Base-by-base conservation (phyloP, 2,888 invertebrate genomes). In the Smittia aterrima region DNA sequence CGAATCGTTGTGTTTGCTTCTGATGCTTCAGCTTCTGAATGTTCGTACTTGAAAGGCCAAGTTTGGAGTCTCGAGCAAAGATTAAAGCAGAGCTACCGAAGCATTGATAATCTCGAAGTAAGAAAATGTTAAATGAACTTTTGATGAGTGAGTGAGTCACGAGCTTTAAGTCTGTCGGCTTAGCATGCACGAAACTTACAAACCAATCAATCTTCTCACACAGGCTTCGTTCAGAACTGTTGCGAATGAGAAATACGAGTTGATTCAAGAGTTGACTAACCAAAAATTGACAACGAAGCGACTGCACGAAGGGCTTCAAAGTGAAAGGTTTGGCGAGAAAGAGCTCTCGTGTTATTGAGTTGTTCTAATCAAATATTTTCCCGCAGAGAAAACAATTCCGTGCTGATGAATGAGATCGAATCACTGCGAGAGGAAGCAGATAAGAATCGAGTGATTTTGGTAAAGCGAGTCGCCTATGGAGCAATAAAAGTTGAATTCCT, bases 21-120 rank as follows among this genome's bases (percentile, higher is more conserved):
- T n/a, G n/a, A n/a, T n/a, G n/a, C n/a, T n/a, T n/a, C 79, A 1
- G 80, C 80, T 2, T 78, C 80, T 0, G 80, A 81, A 24, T 74
- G 82, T 53, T 79, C 78, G 0, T 76, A 77, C 1, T 78, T 77
- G 3, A 79, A 79, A 11, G 77, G 80, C 0, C 80, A 82, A 77
- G 81, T 80, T 75, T 80, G 81, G 79, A 68, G 80, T 6, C 77
- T 82, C 0, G 79, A 77, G 27, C 79, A 79, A 64, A 78, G 79
- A 27, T 70, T 82, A 0, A 38, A 74, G 0, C 80, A 80, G 1
- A 77, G 77, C 7, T 77, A 78, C 40, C 78, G 79, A 6, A 79
- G 79, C 3, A 78, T 79, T 4, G 78, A 79, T 70, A 81, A 80
- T 74, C 76, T 82, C 41, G 80, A 81, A 47, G 47, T 47, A 11